Percentiles rank a stretch among this genome's conserved stretches.
Evolutionary conservation across 2,113 vertebrate species (phyloP).

Genomic region (Emydura subglobosa): DNA sequence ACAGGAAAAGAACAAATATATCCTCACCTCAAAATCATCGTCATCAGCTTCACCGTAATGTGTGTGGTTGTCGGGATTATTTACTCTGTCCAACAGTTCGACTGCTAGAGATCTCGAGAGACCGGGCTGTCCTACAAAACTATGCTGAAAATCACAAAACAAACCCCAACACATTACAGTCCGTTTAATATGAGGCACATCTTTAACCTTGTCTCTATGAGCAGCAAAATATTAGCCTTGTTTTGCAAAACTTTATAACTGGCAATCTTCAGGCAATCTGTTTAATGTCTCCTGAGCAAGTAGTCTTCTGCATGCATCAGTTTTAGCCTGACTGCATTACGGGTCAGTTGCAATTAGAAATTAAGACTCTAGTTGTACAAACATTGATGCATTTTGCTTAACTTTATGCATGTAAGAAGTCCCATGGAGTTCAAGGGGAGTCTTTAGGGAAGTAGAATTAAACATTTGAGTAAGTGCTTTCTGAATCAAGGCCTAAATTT

Average conservation of each 20-base stretch:
- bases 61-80: constrained; percentile 94
- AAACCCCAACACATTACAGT: not conserved
- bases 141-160: constrained; percentile 80
- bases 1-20: not conserved
- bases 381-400: not conserved
- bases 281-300: not conserved
- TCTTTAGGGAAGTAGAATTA: not conserved
- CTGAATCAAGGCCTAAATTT: accelerated
- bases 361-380: not conserved
- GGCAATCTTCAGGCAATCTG: not conserved
- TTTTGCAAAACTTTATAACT: not conserved
- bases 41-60: constrained; percentile 91
- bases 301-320: accelerated
- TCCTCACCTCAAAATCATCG: constrained; percentile 92
- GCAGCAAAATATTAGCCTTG: not conserved
- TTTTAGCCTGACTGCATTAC: accelerated
- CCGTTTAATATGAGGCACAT: not conserved
- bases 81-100: constrained; percentile 94
- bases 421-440: not conserved
- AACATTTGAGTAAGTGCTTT: not conserved
- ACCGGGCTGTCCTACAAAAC: constrained; percentile 88
- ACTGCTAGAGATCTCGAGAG: constrained; percentile 90
- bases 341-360: not conserved
- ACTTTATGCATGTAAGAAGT: not conserved
- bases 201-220: not conserved